These are phyloP conservation scores for Bombus sylvicola DNA, from an alignment of 1,140 invertebrate species.

Conservation along the genomic window DNA sequence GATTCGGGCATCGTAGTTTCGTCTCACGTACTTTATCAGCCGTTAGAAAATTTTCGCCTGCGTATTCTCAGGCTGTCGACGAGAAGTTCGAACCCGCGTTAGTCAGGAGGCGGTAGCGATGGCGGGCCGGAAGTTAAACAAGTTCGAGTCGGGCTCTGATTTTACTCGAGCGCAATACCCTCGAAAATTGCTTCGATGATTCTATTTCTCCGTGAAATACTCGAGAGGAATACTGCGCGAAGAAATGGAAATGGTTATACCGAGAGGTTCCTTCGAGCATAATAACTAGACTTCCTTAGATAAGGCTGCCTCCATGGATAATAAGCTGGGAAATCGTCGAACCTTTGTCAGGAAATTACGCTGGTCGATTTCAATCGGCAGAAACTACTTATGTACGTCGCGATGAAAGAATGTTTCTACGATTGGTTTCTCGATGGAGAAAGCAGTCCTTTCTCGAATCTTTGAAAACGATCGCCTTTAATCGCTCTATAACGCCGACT, in stretches of 20 bases:
- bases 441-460: not conserved
- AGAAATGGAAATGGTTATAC: not conserved
- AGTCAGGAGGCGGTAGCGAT: not conserved
- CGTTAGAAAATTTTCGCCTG: not conserved
- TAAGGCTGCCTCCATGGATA: not conserved
- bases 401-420: no score
- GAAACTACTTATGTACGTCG: not conserved
- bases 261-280: no score
- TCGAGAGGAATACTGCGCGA: not conserved
- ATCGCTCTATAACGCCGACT: not conserved
- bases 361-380: not conserved
- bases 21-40: constrained; percentile 5
- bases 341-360: not conserved
- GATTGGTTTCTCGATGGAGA: not conserved
- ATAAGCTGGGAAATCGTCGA: not conserved
- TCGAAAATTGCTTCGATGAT: constrained; percentile 7
- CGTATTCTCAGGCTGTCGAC: not conserved
- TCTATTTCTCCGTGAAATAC: not conserved
- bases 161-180: not conserved
- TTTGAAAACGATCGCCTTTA: not conserved
- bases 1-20: not conserved
- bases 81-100: not conserved
- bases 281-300: no score
- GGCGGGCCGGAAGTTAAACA: not conserved
- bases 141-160: not conserved